Percentiles rank a stretch among this genome's conserved stretches.
Evolutionary conservation across 2,888 invertebrate species (phyloP).

Genomic region (Apoderus coryli): DNA sequence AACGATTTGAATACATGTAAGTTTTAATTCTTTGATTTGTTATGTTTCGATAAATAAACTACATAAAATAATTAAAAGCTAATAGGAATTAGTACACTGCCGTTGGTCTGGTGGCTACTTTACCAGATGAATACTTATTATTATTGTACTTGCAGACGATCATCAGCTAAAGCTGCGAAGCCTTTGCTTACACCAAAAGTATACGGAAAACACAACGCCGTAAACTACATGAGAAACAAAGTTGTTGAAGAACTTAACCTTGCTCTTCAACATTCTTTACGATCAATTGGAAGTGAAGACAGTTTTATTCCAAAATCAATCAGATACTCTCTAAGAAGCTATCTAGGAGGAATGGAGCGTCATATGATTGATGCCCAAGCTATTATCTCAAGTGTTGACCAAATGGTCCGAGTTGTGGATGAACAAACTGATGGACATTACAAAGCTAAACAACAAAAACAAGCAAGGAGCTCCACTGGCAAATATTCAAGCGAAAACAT

Average conservation of each 20-base stretch:
- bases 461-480: neutral
- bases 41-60: no score
- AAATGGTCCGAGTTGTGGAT: constrained; percentile 25
- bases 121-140: neutral
- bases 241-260: constrained; percentile 32
- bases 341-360: constrained; percentile 29
- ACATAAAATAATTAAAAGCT: no score
- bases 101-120: no score
- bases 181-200: constrained; percentile 27
- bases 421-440: constrained; percentile 24
- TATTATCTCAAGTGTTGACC: constrained; percentile 34
- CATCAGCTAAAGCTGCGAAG: constrained; percentile 32
- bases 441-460: constrained; percentile 9
- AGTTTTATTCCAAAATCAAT: constrained; percentile 37
- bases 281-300: constrained; percentile 43
- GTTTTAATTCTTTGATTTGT: no score
- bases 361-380: constrained; percentile 22
- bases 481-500: constrained; percentile 40
- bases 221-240: constrained; percentile 31
- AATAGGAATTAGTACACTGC: no score
- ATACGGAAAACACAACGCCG: constrained; percentile 38
- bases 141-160: constrained; percentile 23
- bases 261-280: constrained; percentile 30
- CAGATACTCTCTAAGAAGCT: constrained; percentile 21
- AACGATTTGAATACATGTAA: constrained; percentile 17